phyloP scores from a whole-genome alignment of 2,888 invertebrate genomes.

The Bibio marci region DNA sequence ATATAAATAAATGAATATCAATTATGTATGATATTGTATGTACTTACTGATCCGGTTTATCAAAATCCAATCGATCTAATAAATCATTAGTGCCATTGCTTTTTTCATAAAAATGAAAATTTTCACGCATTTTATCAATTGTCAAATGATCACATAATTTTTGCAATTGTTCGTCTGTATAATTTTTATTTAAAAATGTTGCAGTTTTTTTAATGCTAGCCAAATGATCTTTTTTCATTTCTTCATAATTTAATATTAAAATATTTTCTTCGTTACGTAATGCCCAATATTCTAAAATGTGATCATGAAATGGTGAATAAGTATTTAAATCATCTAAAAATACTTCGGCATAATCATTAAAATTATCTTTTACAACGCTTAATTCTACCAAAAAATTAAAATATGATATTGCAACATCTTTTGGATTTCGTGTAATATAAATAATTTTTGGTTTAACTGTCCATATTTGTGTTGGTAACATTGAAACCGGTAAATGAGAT shows the following conservation, averaged over 20 bases:
- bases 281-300: conserved; percentile 4
- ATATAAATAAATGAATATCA: too few relatives aligned
- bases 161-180: conserved; percentile 4
- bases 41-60: not conserved
- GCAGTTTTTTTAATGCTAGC: conserved; percentile 1
- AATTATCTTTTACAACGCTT: conserved; percentile 11
- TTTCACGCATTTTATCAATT: conserved; percentile 9
- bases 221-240: conserved; percentile 6
- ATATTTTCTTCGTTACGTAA: conserved; percentile 4
- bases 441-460: conserved; percentile 31
- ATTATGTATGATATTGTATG: too few relatives aligned
- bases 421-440: conserved; percentile 63
- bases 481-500: conserved; percentile 3
- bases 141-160: conserved; percentile 8
- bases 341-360: conserved; percentile 8
- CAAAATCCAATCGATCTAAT: not conserved
- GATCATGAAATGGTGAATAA: conserved; percentile 17
- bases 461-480: conserved; percentile 4
- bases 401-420: conserved; percentile 60
- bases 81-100: not conserved
- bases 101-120: too few relatives aligned
- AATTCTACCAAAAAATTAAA: conserved; percentile 33
- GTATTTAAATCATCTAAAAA: conserved; percentile 4
- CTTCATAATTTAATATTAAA: conserved; percentile 5
- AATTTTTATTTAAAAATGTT: conserved; percentile 4